Conservation (phyloP, 2,113 vertebrate genomes). For the Helogale parvula region DNA sequence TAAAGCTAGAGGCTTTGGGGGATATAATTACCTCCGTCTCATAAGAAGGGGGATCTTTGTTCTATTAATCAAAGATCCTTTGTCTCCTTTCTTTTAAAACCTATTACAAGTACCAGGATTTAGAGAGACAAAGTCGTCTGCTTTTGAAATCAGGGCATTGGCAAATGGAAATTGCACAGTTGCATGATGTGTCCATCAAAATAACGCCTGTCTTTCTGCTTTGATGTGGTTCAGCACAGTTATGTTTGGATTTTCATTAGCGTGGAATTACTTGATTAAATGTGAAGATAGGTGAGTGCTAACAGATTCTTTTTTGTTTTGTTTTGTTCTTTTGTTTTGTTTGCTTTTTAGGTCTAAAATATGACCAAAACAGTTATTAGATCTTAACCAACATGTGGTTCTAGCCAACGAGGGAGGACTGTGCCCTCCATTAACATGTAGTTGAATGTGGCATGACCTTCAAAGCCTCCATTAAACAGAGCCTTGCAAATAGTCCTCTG, state of each 20-base stretch:
- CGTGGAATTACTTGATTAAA: slow-evolving; percentile 72
- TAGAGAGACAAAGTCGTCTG: slow-evolving; percentile 48
- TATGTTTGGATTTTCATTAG: slow-evolving; percentile 81
- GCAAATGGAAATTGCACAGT: slow-evolving; percentile 54
- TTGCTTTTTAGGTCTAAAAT: slow-evolving; percentile 53
- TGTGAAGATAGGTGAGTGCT: slow-evolving; percentile 64
- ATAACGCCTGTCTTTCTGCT: slow-evolving; percentile 72
- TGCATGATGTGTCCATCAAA: slow-evolving; percentile 70
- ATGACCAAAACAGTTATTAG: slow-evolving; percentile 51
- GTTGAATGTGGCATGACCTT: not conserved
- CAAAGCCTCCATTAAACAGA: not conserved
- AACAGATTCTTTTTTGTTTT: not conserved
- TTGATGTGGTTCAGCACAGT: slow-evolving; percentile 70
- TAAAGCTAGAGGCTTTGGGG: slow-evolving; percentile 78
- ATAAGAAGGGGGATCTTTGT: slow-evolving; percentile 57
- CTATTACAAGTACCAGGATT: slow-evolving; percentile 45
- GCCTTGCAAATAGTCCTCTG: not conserved
- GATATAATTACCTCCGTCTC: slow-evolving; percentile 75
- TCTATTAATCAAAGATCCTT: slow-evolving; percentile 79
- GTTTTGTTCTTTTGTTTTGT: not conserved
- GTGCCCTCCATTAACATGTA: not conserved
- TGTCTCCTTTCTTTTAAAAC: slow-evolving; percentile 54
- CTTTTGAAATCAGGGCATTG: slow-evolving; percentile 57
- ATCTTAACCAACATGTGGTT: slow-evolving; percentile 49
- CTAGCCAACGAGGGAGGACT: slow-evolving; percentile 20